These are phyloP conservation scores for Gisinianus flammeolus DNA, from an alignment of 2,888 invertebrate genomes.

Conservation along the genomic window DNA sequence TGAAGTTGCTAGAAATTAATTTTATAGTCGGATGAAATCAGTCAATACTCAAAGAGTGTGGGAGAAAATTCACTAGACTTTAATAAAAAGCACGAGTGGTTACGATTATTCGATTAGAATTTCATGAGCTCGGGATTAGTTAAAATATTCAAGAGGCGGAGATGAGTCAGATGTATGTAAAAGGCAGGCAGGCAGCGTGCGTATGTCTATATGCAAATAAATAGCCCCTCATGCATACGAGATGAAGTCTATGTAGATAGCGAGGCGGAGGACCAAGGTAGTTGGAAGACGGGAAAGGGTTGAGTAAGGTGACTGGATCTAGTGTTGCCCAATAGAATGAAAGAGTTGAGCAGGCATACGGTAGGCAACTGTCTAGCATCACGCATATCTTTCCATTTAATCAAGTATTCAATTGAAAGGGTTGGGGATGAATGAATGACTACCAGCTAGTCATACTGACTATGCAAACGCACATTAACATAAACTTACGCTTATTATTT, in stretches of 20 bases:
- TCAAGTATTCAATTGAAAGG: slow-evolving; percentile 28
- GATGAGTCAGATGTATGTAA: slow-evolving; percentile 12
- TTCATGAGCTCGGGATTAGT: not conserved
- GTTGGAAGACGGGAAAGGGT: slow-evolving; percentile 36
- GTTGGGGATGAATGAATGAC: slow-evolving; percentile 13
- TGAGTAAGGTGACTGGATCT: slow-evolving; percentile 10
- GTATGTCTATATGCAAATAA: slow-evolving; percentile 39
- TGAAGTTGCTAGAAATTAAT: no score
- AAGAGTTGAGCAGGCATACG: slow-evolving; percentile 11
- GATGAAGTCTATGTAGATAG: slow-evolving; percentile 14
- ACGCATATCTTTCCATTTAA: slow-evolving; percentile 52
- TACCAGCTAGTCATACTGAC: not conserved
- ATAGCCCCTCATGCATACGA: slow-evolving; percentile 38
- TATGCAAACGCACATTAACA: not conserved
- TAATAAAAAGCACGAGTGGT: no score
- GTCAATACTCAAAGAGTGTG: no score
- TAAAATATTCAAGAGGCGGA: slow-evolving; percentile 20
- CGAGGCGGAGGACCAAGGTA: slow-evolving; percentile 24
- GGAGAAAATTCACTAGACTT: no score
- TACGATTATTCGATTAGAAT: slow-evolving; percentile 3
- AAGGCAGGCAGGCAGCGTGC: no score
- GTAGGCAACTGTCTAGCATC: slow-evolving; percentile 51
- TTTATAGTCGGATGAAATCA: no score
- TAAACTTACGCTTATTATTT: slow-evolving; percentile 11
- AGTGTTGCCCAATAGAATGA: slow-evolving; percentile 2